Base-by-base conservation (phyloP, 2,888 invertebrate genomes). In the Drosophila macrothrix region DNA sequence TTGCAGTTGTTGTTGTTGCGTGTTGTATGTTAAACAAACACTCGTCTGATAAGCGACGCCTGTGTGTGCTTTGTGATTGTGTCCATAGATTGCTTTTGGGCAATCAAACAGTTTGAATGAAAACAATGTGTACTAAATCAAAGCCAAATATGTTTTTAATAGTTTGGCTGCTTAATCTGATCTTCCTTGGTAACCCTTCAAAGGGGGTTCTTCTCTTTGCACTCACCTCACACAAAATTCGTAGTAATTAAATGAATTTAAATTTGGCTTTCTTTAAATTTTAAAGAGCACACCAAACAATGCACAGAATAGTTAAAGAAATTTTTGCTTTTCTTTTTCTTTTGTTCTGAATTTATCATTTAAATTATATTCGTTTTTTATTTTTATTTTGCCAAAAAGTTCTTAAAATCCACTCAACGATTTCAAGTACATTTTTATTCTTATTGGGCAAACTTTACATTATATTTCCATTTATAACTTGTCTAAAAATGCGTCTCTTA, bases 41-140 rank as follows among this genome's bases (percentile, higher is more conserved):
- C 55, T 16, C 10, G n/a, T 25, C 28, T 41, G 70, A 68, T 69
- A 72, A 52, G 25, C 3, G 25, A 46, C 25, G 16, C 14, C 14
- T 6, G 43, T 31, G 53, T 71, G 56, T 72, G 41, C 31, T 22
- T 35, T n/a, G 29, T 29, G 69, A 68, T 46, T 46, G 22, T 46
- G 46, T 25, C 25, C 25, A 25, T 25, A 16, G 46, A 25, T 46
- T 16, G 16, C 16, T 9, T 46, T 16, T 46, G 46, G 46, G 16
- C 46, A 46, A 43, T 43, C 43, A 43, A 12, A 46, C 46, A 0
- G 9, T 25, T 25, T 25, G 46, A 46, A 46, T 16, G 4, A 25
- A 16, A 25, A 25, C 16, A 7, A 0, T 16, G 25, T 16, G 16
- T 2, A 16, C 25, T 4, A 46, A 46, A 46, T 46, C 46, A 46